Evolutionary conservation across 2,888 invertebrate species (phyloP).

Genomic region (Drosophila kuntzei): DNA sequence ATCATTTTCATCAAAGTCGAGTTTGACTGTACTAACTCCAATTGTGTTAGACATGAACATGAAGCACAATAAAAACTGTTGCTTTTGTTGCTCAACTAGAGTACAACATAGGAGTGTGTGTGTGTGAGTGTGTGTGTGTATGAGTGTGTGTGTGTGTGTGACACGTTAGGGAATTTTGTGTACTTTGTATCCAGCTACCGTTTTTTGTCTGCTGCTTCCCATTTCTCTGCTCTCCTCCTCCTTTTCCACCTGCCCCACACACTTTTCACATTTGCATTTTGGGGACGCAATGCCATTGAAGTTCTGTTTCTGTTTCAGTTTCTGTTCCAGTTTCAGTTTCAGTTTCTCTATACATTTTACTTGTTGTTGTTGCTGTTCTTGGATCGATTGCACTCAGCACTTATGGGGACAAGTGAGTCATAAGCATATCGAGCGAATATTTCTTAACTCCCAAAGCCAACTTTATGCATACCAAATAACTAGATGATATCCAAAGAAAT

Average conservation of each 20-base stretch:
- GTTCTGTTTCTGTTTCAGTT: constrained; percentile 5
- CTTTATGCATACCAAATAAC: constrained; percentile 27
- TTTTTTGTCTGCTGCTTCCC: neutral
- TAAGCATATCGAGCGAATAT: constrained; percentile 13
- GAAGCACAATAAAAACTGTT: constrained; percentile 11
- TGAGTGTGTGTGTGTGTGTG: constrained; percentile 22
- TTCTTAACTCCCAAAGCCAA: constrained; percentile 12
- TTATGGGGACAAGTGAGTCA: constrained; percentile 25
- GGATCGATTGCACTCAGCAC: constrained; percentile 41
- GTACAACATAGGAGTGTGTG: neutral
- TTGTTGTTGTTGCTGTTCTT: neutral
- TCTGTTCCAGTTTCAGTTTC: neutral
- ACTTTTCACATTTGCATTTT: constrained; percentile 46
- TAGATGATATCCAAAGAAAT: neutral
- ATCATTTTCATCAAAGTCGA: neutral
- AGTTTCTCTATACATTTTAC: neutral
- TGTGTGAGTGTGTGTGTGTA: constrained; percentile 6
- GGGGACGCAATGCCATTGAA: constrained; percentile 19
- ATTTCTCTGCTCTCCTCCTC: neutral
- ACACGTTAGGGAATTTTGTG: constrained; percentile 43
- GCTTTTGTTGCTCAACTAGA: constrained; percentile 7
- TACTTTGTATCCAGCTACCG: constrained; percentile 2
- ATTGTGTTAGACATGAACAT: neutral
- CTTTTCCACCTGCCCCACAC: neutral
- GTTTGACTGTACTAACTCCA: constrained; percentile 9